These are phyloP conservation scores for Morinoia aosen DNA, from an alignment of 2,888 invertebrate species.

Conservation along the genomic window DNA sequence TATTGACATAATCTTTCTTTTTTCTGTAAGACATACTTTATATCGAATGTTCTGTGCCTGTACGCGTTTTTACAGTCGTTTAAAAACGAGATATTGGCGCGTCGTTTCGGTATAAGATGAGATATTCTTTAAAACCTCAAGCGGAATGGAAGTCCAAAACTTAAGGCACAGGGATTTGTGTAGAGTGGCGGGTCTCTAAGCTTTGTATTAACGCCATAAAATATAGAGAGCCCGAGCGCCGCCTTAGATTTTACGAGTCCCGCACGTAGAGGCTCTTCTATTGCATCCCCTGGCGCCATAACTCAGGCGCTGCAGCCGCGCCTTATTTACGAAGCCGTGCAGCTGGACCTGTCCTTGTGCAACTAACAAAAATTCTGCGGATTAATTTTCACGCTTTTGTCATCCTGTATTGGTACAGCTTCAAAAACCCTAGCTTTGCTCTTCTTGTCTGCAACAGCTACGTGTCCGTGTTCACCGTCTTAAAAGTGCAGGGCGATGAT, in stretches of 20 bases:
- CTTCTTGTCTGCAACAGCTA: neutral
- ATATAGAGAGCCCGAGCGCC: constrained; percentile 19
- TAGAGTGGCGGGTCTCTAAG: constrained; percentile 24
- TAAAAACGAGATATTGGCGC: neutral
- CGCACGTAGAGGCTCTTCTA: constrained; percentile 40
- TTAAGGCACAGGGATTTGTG: neutral
- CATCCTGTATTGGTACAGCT: neutral
- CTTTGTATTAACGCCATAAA: constrained; percentile 48
- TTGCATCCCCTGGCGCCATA: constrained; percentile 22
- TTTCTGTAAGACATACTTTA: too few relatives aligned
- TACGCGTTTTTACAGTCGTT: neutral
- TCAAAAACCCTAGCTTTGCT: neutral
- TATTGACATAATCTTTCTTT: too few relatives aligned
- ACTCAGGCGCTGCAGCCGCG: neutral
- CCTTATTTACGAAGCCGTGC: neutral
- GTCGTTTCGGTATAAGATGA: neutral
- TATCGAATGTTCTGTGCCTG: too few relatives aligned
- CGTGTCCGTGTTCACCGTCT: neutral
- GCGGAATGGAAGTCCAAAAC: neutral
- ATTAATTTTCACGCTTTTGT: neutral
- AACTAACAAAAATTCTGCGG: neutral
- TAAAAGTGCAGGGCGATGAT: neutral
- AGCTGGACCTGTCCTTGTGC: constrained; percentile 1
- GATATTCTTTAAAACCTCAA: neutral
- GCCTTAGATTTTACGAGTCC: constrained; percentile 36